These are phyloP conservation scores for Misgurnus anguillicaudatus DNA, from an alignment of 2,113 vertebrate genomes.

Conservation along the genomic window DNA sequence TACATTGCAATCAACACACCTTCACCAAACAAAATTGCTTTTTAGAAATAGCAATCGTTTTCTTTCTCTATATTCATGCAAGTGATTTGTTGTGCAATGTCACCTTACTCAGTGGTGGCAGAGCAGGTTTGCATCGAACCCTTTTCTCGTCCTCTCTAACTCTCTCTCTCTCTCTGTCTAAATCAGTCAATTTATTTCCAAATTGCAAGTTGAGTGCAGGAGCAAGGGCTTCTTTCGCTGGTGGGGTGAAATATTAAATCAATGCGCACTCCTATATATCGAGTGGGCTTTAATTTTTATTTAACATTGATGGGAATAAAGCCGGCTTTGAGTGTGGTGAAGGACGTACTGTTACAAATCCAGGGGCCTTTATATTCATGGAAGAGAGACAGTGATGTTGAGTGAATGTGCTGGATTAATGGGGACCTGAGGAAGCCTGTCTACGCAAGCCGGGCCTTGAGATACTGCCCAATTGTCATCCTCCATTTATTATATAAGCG, in stretches of 20 bases:
- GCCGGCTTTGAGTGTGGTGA: constrained; percentile 73
- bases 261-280: constrained; percentile 75
- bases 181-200: constrained; percentile 86
- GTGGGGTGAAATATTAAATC: constrained; percentile 79
- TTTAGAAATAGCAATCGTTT: constrained; percentile 80
- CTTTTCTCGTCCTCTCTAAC: constrained; percentile 52
- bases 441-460: constrained; percentile 69
- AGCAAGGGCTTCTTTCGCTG: constrained; percentile 70
- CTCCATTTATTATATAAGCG: constrained; percentile 65
- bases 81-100: constrained; percentile 84
- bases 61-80: constrained; percentile 80
- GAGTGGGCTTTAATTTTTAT: constrained; percentile 77
- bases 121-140: constrained; percentile 70
- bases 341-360: constrained; percentile 76
- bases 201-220: constrained; percentile 81
- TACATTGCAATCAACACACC: constrained; percentile 77
- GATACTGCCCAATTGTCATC: constrained; percentile 66
- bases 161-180: constrained; percentile 66
- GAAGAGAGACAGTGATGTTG: constrained; percentile 68
- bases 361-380: constrained; percentile 68
- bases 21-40: constrained; percentile 80
- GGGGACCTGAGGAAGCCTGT: constrained; percentile 60
- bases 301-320: constrained; percentile 77
- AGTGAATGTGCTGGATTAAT: constrained; percentile 74
- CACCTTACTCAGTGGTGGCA: constrained; percentile 76